A percentile compares a stretch with the other conserved stretches of the same genome.
phyloP scores from a whole-genome alignment of 2,797 vertebrate species.

The Lithobates sylvaticus region DNA sequence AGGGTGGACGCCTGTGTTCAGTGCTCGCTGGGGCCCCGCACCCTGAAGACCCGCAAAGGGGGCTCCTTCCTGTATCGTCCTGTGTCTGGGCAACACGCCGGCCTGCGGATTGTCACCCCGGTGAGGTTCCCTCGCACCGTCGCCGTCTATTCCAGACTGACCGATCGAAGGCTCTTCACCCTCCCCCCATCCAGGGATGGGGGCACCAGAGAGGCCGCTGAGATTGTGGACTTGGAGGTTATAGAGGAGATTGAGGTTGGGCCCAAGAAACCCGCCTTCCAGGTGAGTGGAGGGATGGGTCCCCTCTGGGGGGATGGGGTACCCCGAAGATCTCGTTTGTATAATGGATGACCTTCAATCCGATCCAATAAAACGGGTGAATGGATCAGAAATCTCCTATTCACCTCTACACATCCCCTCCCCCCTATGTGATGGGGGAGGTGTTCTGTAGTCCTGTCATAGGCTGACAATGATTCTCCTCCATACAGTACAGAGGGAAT shows the following conservation, averaged over 20 bases:
- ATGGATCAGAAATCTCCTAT: too few relatives aligned
- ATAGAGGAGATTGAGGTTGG: background rate
- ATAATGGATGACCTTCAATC: too few relatives aligned
- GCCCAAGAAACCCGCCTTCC: constrained; percentile 72
- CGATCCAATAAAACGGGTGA: too few relatives aligned
- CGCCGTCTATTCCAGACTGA: constrained; percentile 80
- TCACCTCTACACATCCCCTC: too few relatives aligned
- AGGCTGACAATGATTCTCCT: too few relatives aligned
- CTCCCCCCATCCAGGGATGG: constrained; percentile 14
- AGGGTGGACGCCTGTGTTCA: constrained; percentile 83
- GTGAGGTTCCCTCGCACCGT: constrained; percentile 74
- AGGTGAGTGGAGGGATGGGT: constrained; percentile 71
- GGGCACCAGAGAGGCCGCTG: background rate
- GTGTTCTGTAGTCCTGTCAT: too few relatives aligned
- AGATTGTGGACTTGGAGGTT: background rate
- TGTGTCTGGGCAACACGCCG: constrained; percentile 19
- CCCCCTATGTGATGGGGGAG: too few relatives aligned
- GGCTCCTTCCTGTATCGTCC: background rate
- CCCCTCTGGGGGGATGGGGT: too few relatives aligned
- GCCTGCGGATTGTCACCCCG: background rate
- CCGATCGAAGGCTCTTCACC: constrained; percentile 68
- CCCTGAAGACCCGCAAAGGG: constrained; percentile 69
- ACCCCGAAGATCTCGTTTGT: too few relatives aligned
- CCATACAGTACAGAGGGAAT: too few relatives aligned
- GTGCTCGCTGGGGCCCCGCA: constrained; percentile 89